Evolutionary conservation across 1,140 invertebrate species (phyloP), one percentile per base, ranked within the genome.

Genomic region (Tribolium madens): DNA sequence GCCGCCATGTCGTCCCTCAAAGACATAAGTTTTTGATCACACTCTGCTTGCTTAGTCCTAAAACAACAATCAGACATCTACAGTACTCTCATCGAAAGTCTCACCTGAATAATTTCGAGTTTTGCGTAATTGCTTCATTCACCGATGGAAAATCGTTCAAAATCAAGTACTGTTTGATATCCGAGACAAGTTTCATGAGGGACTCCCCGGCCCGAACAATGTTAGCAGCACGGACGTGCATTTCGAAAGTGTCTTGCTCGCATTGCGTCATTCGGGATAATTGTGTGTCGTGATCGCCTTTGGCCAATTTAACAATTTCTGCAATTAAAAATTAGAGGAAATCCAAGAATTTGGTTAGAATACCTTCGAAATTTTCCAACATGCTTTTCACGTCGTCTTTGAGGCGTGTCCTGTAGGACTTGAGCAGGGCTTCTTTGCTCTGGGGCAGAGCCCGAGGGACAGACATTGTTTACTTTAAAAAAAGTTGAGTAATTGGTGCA

Each of bases 361-460:
- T 21, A 57, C 95, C 95, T 91, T 95, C 93, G 87, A 97, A 98
- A 87, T 98, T 98, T 86, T 98, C 97, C 31, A 97, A 85, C 95
- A 99, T 98, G 69, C 96, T 97, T 87, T 96, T 97, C 0, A 98
- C 93, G 88, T 98, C 96, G 86, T 98, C 96, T 88, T 98, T 98
- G 9, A 98, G 87, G 70, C 96, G 87, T 9, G 95, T 96, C 52
- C 94, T 95, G 84, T 98, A 98, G 0, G 95, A 97, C 88, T 98
- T 97, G 2, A 98, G 86, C 18, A 98, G 87, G 12, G 96, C 97
- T 87, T 98, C 97, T 88, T 98, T 97, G 73, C 94, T 97, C 86
- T 97, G 96, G 0, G 96, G 93, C 76, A 96, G 86, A 76, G 89
- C 89, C 83, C 94, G 87, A 81, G 89, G 89, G 79, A 81, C 83